A percentile compares a stretch with the other conserved stretches of the same genome.
Conservation (phyloP, 92 coral and sea anemone species). For the Phenganax subtilis region DNA sequence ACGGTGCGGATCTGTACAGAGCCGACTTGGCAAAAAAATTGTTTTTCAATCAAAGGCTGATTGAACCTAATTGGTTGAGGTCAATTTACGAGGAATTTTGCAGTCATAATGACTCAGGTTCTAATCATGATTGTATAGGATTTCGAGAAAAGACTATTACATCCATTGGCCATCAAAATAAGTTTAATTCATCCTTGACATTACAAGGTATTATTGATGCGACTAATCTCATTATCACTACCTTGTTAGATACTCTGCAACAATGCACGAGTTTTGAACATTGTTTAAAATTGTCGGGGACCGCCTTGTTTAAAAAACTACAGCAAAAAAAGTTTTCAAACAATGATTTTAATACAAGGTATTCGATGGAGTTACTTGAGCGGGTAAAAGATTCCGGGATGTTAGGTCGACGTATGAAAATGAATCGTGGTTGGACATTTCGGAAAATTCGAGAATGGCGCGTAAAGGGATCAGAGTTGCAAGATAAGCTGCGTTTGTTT, state of each 20-base stretch:
- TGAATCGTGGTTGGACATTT: background rate
- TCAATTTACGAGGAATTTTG: background rate
- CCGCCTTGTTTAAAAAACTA: constrained; percentile 3
- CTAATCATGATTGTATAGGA: background rate
- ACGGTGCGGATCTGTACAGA: background rate
- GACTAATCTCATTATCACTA: constrained; percentile 10
- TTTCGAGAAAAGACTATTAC: constrained; percentile 17
- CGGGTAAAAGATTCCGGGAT: background rate
- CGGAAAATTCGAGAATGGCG: constrained; percentile 24
- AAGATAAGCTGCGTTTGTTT: background rate
- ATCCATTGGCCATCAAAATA: background rate
- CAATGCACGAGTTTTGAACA: background rate
- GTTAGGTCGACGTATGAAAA: background rate
- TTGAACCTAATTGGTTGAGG: background rate
- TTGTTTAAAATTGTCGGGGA: constrained; percentile 10
- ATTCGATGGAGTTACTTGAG: constrained; percentile 10
- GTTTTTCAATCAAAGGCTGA: background rate
- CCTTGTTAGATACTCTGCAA: background rate
- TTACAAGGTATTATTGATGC: constrained; percentile 28
- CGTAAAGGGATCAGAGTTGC: constrained; percentile 1
- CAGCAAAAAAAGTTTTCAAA: background rate
- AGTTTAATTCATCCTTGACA: constrained; percentile 15
- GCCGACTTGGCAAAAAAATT: background rate
- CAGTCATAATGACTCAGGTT: background rate
- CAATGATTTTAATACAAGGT: background rate